phyloP scores from a whole-genome alignment of 30 jellyfish, hydroid and myxozoan genomes.

The Mastigias papua region DNA sequence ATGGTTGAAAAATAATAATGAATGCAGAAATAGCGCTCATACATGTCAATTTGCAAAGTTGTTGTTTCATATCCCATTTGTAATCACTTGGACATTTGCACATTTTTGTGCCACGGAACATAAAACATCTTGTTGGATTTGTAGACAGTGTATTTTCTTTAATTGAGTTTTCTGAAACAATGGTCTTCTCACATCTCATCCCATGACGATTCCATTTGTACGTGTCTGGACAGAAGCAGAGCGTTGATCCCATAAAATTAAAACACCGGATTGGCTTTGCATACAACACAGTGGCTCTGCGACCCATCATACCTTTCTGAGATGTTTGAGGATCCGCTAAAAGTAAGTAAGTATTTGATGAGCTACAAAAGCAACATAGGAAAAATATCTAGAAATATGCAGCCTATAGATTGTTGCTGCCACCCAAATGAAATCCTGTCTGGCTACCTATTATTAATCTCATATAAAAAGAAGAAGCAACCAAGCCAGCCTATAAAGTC shows the following conservation, averaged over 20 bases:
- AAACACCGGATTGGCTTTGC: slow-evolving; percentile 66
- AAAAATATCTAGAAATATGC: too few species aligned
- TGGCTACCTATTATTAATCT: too few species aligned
- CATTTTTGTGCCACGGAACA: slow-evolving; percentile 59
- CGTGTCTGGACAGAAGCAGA: slow-evolving; percentile 69
- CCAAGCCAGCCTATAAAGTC: too few species aligned
- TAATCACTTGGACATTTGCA: slow-evolving; percentile 79
- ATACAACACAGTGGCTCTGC: slow-evolving; percentile 30
- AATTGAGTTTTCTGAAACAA: slow-evolving; percentile 33
- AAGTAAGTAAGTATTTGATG: too few species aligned
- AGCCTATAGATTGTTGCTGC: too few species aligned
- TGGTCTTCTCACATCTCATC: slow-evolving; percentile 58
- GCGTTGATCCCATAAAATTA: slow-evolving; percentile 55
- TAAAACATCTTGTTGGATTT: slow-evolving; percentile 62
- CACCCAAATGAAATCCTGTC: too few species aligned
- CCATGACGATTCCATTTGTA: slow-evolving; percentile 64
- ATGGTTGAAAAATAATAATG: not conserved
- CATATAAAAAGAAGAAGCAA: too few species aligned
- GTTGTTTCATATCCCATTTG: slow-evolving; percentile 71
- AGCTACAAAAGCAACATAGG: too few species aligned
- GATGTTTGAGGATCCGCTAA: slow-evolving; percentile 44
- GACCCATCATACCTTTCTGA: slow-evolving; percentile 29
- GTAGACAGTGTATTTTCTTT: slow-evolving; percentile 29
- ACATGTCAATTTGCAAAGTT: slow-evolving; percentile 55
- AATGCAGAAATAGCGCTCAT: not conserved